These are phyloP conservation scores for Drosophila neoperkinsi DNA, from an alignment of 2,888 invertebrate genomes.

Conservation along the genomic window DNA sequence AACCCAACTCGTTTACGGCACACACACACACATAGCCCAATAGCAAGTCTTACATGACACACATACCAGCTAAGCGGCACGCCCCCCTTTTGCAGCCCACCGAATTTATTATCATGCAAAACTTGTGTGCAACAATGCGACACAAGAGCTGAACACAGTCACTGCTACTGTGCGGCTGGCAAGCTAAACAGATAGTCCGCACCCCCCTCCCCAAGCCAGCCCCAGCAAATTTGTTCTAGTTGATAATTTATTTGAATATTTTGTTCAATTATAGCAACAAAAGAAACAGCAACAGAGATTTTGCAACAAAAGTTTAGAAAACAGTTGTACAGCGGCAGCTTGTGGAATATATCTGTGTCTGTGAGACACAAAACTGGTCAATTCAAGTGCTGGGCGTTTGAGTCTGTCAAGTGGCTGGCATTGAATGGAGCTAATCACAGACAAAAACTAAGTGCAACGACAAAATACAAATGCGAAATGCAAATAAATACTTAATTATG, in stretches of 20 bases:
- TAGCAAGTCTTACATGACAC: conserved; percentile 48
- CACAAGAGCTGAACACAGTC: conserved; percentile 57
- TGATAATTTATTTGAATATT: conserved; percentile 78
- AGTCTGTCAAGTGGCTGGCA: conserved; percentile 49
- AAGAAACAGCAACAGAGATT: conserved; percentile 43
- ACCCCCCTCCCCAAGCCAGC: not conserved
- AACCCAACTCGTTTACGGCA: conserved; percentile 41
- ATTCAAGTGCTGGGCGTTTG: conserved; percentile 38
- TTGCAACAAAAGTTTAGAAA: conserved; percentile 37
- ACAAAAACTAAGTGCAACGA: conserved; percentile 15
- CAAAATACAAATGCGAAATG: conserved; percentile 12
- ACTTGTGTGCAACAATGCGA: conserved; percentile 73
- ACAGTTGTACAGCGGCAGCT: conserved; percentile 19
- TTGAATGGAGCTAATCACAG: conserved; percentile 46
- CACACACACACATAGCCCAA: conserved; percentile 20
- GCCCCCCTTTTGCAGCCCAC: conserved; percentile 39
- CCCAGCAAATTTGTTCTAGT: conserved; percentile 65
- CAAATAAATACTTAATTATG: not conserved
- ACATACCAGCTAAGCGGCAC: conserved; percentile 50
- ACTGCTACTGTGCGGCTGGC: conserved; percentile 66
- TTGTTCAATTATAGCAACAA: conserved; percentile 62
- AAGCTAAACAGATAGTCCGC: conserved; percentile 16
- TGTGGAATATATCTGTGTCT: conserved; percentile 30
- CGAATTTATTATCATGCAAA: conserved; percentile 73
- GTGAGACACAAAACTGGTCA: conserved; percentile 56